Conservation (phyloP, 2,113 vertebrate genomes). For the Lamprologus tigripictilis region DNA sequence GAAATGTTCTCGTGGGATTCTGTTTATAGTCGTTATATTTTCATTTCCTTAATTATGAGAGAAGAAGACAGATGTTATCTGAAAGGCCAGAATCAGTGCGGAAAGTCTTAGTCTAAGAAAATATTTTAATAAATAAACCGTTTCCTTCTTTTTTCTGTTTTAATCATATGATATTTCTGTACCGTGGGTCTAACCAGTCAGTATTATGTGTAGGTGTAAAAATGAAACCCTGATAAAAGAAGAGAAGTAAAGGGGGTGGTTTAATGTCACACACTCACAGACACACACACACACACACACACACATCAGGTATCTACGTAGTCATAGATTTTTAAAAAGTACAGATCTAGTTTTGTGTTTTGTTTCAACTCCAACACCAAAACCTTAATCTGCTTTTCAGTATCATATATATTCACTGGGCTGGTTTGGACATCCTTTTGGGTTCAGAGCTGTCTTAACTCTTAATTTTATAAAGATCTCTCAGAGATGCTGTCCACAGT, state of each 20-base stretch:
- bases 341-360: not conserved
- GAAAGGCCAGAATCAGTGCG: not conserved
- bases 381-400: not conserved
- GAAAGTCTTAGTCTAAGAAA: not conserved
- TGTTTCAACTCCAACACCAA: not conserved
- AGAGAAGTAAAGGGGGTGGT: not conserved
- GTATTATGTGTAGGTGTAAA: not conserved
- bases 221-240: not conserved
- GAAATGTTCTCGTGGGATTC: not conserved
- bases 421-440: not conserved
- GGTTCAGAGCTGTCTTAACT: not conserved
- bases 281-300: not conserved
- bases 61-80: not conserved
- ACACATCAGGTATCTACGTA: not conserved
- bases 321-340: not conserved
- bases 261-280: not conserved
- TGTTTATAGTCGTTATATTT: not conserved
- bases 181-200: not conserved
- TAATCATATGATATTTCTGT: not conserved
- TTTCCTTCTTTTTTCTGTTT: not conserved
- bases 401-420: not conserved
- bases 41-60: not conserved
- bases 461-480: not conserved
- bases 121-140: not conserved
- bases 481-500: not conserved